Conservation (phyloP, 1,140 invertebrate genomes). For the Trypoxylus dichotomus region DNA sequence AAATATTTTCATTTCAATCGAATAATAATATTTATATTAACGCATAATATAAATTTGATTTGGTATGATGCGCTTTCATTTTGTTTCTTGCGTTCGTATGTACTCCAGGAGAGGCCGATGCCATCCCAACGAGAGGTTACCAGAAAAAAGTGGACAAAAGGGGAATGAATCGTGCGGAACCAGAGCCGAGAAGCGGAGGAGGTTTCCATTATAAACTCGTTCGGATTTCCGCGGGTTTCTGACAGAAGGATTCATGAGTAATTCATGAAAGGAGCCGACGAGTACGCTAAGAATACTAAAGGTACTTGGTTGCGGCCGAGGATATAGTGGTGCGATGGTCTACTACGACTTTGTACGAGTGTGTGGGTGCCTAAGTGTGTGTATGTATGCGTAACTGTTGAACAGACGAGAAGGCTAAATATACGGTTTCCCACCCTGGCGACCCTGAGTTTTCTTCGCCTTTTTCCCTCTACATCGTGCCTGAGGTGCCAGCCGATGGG, state of each 20-base stretch:
- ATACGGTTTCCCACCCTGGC: neutral
- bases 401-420: neutral
- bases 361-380: neutral
- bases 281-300: neutral
- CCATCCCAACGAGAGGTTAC: neutral
- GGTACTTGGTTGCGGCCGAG: neutral
- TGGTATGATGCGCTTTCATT: neutral
- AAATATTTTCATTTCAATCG: neutral
- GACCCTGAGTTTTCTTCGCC: neutral
- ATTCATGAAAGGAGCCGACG: neutral
- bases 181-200: neutral
- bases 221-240: neutral
- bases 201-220: neutral
- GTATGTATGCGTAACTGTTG: neutral
- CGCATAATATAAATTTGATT: neutral
- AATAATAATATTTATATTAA: no score
- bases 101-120: neutral
- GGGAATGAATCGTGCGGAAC: neutral
- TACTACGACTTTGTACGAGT: neutral
- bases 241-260: neutral
- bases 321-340: neutral
- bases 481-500: neutral
- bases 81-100: neutral
- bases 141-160: neutral
- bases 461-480: neutral